Evolutionary conservation across 1,140 invertebrate genomes (phyloP).

Genomic region (Cyclargus thomasi): DNA sequence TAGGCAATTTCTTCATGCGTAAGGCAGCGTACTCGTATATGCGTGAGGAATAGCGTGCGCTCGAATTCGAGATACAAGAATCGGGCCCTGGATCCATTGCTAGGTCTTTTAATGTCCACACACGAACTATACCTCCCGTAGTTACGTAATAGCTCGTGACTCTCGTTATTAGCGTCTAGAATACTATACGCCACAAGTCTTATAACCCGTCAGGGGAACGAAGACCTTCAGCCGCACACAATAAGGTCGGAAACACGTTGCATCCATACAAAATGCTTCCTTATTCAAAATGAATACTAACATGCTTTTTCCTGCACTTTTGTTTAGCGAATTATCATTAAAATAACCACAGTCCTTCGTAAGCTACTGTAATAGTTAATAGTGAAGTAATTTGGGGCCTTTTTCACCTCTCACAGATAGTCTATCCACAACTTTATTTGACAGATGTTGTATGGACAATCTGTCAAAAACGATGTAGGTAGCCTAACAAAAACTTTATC

Average conservation of each 20-base stretch:
- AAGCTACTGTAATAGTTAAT: neutral
- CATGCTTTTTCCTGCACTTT: constrained; percentile 57
- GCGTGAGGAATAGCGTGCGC: no score
- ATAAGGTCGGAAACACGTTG: constrained; percentile 39
- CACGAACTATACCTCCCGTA: constrained; percentile 25
- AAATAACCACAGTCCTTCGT: constrained; percentile 15
- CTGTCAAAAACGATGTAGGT: no score
- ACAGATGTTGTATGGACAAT: no score
- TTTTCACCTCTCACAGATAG: no score
- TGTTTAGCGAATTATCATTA: constrained; percentile 44
- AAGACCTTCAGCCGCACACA: constrained; percentile 25
- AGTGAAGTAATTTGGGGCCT: neutral
- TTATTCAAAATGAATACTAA: constrained; percentile 55
- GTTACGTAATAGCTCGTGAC: constrained; percentile 72
- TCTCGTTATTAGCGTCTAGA: constrained; percentile 51
- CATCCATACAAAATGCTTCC: constrained; percentile 34
- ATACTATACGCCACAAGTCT: constrained; percentile 46
- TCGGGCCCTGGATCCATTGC: neutral
- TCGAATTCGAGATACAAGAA: no score
- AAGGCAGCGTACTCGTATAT: no score
- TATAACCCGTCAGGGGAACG: constrained; percentile 30
- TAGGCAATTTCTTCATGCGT: no score
- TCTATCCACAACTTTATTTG: no score
- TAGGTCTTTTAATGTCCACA: constrained; percentile 1
- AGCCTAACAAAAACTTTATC: no score